phyloP scores from a whole-genome alignment of 2,113 vertebrate genomes.

The Tyto alba region DNA sequence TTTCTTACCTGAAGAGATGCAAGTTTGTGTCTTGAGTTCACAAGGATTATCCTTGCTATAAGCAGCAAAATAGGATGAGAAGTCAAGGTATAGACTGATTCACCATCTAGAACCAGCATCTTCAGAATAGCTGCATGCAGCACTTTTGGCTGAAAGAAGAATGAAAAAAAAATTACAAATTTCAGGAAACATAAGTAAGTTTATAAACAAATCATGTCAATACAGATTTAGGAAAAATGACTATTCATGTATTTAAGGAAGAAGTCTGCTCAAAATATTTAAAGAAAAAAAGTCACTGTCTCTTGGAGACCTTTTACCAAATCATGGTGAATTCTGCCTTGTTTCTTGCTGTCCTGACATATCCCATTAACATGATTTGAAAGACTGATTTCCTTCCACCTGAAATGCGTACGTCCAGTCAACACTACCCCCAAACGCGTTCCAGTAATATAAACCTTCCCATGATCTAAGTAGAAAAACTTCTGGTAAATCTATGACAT shows the following conservation, averaged over 20 bases:
- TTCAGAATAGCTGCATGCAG: constrained; percentile 69
- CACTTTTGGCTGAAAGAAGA: constrained; percentile 63
- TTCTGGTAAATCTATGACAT: neutral
- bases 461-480: neutral
- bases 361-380: neutral
- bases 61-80: constrained; percentile 84
- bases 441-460: neutral
- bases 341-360: neutral
- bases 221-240: neutral
- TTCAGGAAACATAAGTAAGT: neutral
- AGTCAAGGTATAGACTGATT: constrained; percentile 88
- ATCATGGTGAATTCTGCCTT: neutral
- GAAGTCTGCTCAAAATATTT: neutral
- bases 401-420: neutral
- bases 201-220: neutral
- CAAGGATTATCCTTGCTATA: constrained; percentile 81
- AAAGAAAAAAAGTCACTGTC: fast-evolving
- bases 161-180: neutral
- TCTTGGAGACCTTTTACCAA: neutral
- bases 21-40: constrained; percentile 77
- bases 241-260: neutral
- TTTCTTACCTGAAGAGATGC: constrained; percentile 81
- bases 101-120: constrained; percentile 86
- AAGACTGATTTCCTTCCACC: neutral
- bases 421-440: neutral